These are phyloP conservation scores for Apodemia duryi DNA, from an alignment of 2,888 invertebrate genomes.

Conservation along the genomic window DNA sequence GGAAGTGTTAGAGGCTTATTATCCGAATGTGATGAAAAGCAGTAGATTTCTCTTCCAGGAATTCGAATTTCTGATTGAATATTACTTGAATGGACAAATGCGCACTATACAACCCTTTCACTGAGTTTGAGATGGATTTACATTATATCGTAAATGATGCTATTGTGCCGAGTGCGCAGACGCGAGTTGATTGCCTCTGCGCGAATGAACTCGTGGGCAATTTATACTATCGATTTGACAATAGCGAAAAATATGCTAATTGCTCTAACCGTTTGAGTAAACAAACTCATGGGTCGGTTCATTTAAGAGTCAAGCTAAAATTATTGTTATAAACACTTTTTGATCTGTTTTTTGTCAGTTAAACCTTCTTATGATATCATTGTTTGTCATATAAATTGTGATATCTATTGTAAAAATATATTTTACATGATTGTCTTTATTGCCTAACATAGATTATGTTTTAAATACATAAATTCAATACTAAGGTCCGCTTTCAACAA, in stretches of 20 bases:
- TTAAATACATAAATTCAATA: too few relatives aligned
- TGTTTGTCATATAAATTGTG: neutral
- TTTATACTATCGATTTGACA: slow-evolving; percentile 17
- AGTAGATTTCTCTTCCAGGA: neutral
- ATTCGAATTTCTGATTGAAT: neutral
- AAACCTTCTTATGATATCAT: slow-evolving; percentile 3
- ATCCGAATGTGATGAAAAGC: neutral
- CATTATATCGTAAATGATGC: slow-evolving; percentile 32
- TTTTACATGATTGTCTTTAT: neutral
- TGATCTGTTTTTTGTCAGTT: neutral
- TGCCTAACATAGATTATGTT: too few relatives aligned
- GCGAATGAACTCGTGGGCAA: slow-evolving; percentile 6
- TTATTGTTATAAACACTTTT: neutral
- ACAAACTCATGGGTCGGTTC: slow-evolving; percentile 11
- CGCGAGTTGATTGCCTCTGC: slow-evolving; percentile 10
- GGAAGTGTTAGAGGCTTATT: neutral
- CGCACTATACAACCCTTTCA: slow-evolving; percentile 2
- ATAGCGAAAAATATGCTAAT: slow-evolving; percentile 18
- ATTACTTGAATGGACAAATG: neutral
- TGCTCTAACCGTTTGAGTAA: slow-evolving; percentile 12
- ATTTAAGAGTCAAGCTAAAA: neutral
- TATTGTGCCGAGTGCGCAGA: slow-evolving; percentile 34
- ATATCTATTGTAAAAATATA: neutral
- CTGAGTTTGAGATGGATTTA: slow-evolving; percentile 6
- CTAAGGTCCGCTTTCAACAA: too few relatives aligned